Evolutionary conservation across 2,113 vertebrate genomes (phyloP).

Genomic region (Epinephelus fuscoguttatus): DNA sequence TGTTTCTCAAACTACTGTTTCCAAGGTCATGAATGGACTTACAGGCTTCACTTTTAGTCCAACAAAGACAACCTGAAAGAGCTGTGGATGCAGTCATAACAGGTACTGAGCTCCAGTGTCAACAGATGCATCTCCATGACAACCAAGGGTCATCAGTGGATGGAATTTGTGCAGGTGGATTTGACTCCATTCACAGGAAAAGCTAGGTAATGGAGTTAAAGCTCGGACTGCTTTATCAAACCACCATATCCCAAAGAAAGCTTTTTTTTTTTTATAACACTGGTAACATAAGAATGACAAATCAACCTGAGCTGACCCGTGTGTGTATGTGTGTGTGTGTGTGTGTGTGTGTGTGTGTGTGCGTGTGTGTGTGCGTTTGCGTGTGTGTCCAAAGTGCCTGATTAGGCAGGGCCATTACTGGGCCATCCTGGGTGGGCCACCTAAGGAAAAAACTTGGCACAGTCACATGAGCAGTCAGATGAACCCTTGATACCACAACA

Average conservation of each 20-base stretch:
- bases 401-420: conserved; percentile 26
- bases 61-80: background rate
- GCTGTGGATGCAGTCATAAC: background rate
- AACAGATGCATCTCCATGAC: conserved; percentile 1
- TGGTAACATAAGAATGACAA: background rate
- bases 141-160: background rate
- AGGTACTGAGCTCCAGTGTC: background rate
- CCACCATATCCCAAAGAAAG: conserved; percentile 4
- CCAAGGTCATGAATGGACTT: conserved; percentile 4
- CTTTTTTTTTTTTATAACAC: background rate
- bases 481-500: conserved; percentile 48
- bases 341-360: background rate
- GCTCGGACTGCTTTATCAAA: background rate
- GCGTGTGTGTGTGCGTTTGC: background rate
- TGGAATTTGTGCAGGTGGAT: background rate
- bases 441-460: conserved; percentile 63
- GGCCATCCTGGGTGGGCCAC: conserved; percentile 64
- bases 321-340: too few relatives aligned
- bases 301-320: background rate
- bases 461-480: conserved; percentile 41
- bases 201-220: background rate
- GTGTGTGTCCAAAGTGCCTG: conserved; percentile 7
- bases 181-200: conserved; percentile 4
- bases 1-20: background rate
- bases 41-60: background rate